phyloP scores from a whole-genome alignment of 2,797 vertebrate genomes.

The Amniataba percoides region DNA sequence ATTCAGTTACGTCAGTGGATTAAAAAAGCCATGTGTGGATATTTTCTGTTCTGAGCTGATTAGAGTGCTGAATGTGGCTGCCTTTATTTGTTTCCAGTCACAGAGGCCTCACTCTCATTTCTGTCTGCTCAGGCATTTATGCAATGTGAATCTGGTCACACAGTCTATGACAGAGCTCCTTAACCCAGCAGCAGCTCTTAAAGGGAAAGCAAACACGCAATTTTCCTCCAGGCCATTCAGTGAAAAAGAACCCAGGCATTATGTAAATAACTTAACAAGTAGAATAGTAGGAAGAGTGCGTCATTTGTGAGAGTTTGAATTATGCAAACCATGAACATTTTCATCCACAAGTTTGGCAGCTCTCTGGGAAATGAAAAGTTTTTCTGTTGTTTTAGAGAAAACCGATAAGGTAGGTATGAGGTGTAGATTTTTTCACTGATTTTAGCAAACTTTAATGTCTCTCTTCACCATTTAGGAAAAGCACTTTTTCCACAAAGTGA shows the following conservation, averaged over 20 bases:
- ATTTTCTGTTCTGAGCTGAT: constrained; percentile 32
- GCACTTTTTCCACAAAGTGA: constrained; percentile 99
- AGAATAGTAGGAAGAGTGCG: background rate
- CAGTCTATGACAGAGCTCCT: constrained; percentile 46
- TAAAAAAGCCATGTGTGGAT: constrained; percentile 19
- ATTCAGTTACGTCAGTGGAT: constrained; percentile 5
- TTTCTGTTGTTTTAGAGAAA: background rate
- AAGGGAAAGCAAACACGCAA: constrained; percentile 52
- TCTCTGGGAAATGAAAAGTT: background rate
- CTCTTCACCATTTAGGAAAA: constrained; percentile 89
- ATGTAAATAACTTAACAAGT: constrained; percentile 25
- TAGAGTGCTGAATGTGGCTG: constrained; percentile 23
- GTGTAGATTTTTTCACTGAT: background rate
- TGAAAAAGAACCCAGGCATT: constrained; percentile 25
- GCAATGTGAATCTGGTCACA: constrained; percentile 60
- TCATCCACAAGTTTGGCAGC: too few relatives aligned
- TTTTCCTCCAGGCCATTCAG: background rate
- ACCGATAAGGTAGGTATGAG: background rate
- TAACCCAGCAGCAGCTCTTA: constrained; percentile 55
- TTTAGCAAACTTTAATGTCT: background rate
- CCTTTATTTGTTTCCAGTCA: constrained; percentile 39
- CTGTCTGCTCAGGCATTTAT: constrained; percentile 68
- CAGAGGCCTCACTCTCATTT: constrained; percentile 62
- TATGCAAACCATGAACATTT: background rate
- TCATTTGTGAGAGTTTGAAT: background rate